Evolutionary conservation across 2,888 invertebrate genomes (phyloP).

Genomic region (Blastobasis lacticolella): DNA sequence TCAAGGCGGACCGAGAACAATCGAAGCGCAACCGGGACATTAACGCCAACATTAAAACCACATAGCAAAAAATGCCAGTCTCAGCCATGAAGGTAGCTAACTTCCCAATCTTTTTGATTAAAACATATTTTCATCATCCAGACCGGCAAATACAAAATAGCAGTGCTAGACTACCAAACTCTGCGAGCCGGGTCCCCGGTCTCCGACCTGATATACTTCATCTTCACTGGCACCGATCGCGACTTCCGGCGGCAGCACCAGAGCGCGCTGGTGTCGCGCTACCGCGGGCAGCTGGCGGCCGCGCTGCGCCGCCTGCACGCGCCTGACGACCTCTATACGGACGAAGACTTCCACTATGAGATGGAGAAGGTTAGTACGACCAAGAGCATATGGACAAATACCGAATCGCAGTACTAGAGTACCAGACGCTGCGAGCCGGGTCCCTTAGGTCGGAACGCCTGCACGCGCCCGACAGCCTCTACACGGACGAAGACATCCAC

Average conservation of each 20-base stretch:
- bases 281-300: conserved; percentile 26
- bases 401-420: conserved; percentile 37
- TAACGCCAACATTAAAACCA: no score
- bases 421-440: conserved; percentile 41
- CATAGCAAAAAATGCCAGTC: no score
- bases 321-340: conserved; percentile 31
- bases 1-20: no score
- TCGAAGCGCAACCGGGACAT: no score
- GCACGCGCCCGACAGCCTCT: conserved; percentile 26
- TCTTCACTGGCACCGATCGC: conserved; percentile 42
- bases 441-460: conserved; percentile 32
- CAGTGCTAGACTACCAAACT: conserved; percentile 46
- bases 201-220: conserved; percentile 46
- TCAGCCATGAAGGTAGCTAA: no score
- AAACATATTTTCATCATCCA: conserved; percentile 11
- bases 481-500: conserved; percentile 35
- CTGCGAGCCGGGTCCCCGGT: conserved; percentile 34
- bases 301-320: conserved; percentile 28
- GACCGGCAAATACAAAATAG: conserved; percentile 29
- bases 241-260: conserved; percentile 34
- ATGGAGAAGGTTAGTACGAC: conserved; percentile 35
- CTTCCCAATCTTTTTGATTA: no score
- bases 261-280: conserved; percentile 24
- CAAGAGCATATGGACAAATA: no score
- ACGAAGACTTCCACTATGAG: conserved; percentile 35